These are phyloP conservation scores for Clarias magur DNA, from an alignment of 2,113 vertebrate species.

Conservation along the genomic window DNA sequence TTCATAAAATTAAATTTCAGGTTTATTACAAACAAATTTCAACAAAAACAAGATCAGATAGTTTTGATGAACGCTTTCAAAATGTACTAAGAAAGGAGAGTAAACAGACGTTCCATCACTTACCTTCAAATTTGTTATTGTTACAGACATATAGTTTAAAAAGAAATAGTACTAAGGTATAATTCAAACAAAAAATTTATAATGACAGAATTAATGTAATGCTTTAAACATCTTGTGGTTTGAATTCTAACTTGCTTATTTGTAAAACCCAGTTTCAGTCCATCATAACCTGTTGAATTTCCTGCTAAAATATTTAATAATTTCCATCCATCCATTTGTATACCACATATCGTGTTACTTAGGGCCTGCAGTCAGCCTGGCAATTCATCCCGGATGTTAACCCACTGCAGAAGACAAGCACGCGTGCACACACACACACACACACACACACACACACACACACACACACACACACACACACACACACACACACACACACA, in stretches of 20 bases:
- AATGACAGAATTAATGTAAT: not conserved
- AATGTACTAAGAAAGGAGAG: not conserved
- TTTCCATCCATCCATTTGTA: too few relatives aligned
- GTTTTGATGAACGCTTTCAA: not conserved
- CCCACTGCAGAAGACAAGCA: too few relatives aligned
- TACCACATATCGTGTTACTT: too few relatives aligned
- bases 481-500: too few relatives aligned
- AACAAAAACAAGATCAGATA: not conserved
- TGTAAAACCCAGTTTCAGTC: not conserved
- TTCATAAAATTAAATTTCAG: not conserved
- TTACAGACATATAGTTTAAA: not conserved
- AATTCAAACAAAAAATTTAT: not conserved
- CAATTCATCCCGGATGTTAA: too few relatives aligned
- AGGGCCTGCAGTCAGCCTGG: too few relatives aligned
- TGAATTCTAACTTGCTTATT: not conserved
- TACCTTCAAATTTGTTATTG: not conserved
- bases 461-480: too few relatives aligned
- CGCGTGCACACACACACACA: too few relatives aligned
- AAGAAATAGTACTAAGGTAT: not conserved
- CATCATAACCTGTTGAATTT: not conserved
- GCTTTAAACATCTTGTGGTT: not conserved
- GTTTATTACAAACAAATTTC: not conserved
- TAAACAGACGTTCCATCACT: not conserved
- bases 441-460: too few relatives aligned
- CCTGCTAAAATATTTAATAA: not conserved